A percentile compares a stretch with the other conserved stretches of the same genome.
phyloP scores from a whole-genome alignment of 2,797 vertebrate genomes.

The Babyrousa celebensis region DNA sequence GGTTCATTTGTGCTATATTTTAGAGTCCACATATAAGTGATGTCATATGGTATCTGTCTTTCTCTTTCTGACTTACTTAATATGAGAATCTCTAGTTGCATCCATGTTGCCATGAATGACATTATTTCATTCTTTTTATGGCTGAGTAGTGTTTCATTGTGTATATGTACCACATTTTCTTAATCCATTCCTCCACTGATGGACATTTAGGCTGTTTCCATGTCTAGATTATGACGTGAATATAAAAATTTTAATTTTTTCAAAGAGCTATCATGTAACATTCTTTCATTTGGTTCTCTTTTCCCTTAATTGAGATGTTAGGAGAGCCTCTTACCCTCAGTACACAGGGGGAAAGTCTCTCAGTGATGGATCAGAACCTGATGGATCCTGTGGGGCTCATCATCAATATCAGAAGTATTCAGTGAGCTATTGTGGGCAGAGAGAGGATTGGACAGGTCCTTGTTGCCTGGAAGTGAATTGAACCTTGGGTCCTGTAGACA shows the following conservation, averaged over 20 bases:
- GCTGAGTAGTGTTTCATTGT: too few relatives aligned
- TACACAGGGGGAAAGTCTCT: background rate
- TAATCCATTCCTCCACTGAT: too few relatives aligned
- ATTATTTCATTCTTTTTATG: too few relatives aligned
- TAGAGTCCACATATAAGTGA: too few relatives aligned
- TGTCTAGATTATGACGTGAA: background rate
- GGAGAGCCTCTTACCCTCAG: background rate
- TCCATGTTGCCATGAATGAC: too few relatives aligned
- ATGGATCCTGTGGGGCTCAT: background rate
- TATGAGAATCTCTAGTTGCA: too few relatives aligned
- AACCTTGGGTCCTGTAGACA: background rate
- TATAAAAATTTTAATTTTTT: background rate
- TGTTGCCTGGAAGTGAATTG: background rate
- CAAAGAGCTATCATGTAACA: background rate
- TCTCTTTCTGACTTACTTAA: too few relatives aligned
- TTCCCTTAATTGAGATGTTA: background rate
- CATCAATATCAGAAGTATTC: background rate
- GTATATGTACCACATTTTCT: too few relatives aligned
- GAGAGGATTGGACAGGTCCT: background rate
- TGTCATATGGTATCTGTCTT: too few relatives aligned
- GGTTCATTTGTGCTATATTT: too few relatives aligned
- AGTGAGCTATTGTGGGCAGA: background rate
- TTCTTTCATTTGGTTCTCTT: background rate
- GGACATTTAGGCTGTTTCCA: too few relatives aligned
- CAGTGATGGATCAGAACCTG: background rate